phyloP scores from a whole-genome alignment of 2,888 invertebrate genomes.

The Epinotia nisella region DNA sequence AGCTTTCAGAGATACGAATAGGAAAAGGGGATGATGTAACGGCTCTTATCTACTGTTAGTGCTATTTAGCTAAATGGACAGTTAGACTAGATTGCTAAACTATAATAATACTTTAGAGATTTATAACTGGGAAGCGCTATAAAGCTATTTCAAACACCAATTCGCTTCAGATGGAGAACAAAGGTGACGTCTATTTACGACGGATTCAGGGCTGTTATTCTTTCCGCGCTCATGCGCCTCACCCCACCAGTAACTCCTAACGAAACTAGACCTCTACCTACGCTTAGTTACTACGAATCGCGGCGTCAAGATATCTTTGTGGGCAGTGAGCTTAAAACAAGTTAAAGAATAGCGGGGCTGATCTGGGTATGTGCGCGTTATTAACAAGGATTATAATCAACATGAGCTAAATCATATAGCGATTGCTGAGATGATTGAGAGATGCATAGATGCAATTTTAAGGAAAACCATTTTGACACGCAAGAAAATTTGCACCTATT shows the following conservation, averaged over 20 bases:
- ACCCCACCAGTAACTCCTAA: no score
- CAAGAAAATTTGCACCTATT: no score
- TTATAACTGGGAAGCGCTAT: constrained; percentile 53
- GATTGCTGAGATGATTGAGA: no score
- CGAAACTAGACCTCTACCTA: no score
- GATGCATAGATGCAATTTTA: no score
- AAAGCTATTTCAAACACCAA: constrained; percentile 51
- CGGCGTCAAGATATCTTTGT: no score
- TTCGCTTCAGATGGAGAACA: constrained; percentile 43
- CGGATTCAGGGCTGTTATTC: background rate
- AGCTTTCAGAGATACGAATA: background rate
- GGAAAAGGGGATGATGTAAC: constrained; percentile 6
- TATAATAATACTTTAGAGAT: constrained; percentile 49
- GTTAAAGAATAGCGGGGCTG: no score
- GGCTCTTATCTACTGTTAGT: constrained; percentile 23
- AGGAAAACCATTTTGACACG: no score
- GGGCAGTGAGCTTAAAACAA: no score
- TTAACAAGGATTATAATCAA: constrained; percentile 16
- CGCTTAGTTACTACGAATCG: no score
- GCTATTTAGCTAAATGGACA: constrained; percentile 26
- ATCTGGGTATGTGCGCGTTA: constrained; percentile 7
- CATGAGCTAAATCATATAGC: background rate
- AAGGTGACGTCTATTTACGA: constrained; percentile 29
- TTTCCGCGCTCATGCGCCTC: no score
- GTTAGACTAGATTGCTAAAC: constrained; percentile 16